These are phyloP conservation scores for Crenichthys baileyi DNA, from an alignment of 2,797 vertebrate genomes.

Conservation along the genomic window DNA sequence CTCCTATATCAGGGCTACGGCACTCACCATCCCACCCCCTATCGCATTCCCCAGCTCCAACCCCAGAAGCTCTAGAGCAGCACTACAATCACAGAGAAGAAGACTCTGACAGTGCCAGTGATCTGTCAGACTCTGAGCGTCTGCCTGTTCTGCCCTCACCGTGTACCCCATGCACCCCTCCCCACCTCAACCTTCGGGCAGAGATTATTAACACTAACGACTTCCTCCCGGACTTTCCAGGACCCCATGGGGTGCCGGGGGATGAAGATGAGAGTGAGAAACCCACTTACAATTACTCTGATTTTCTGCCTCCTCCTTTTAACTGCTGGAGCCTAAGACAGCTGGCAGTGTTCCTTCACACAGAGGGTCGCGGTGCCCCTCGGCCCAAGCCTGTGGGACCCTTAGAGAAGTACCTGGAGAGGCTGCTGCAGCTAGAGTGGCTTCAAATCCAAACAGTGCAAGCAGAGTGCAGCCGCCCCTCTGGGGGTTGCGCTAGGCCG, in stretches of 20 bases:
- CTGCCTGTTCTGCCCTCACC: slow-evolving; percentile 89
- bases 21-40: slow-evolving; percentile 66
- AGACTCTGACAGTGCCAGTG: slow-evolving; percentile 93
- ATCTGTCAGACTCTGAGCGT: slow-evolving; percentile 95
- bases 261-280: slow-evolving; percentile 66
- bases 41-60: slow-evolving; percentile 63
- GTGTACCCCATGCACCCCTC: slow-evolving; percentile 90
- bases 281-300: slow-evolving; percentile 83
- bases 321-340: slow-evolving; percentile 92
- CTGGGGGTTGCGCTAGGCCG: slow-evolving; percentile 54
- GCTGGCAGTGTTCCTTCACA: slow-evolving; percentile 85
- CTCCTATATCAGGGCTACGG: slow-evolving; percentile 76
- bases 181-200: slow-evolving; percentile 91
- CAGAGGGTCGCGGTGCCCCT: slow-evolving; percentile 81
- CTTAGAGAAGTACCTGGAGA: slow-evolving; percentile 88
- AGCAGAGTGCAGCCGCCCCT: slow-evolving; percentile 81
- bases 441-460: slow-evolving; percentile 91
- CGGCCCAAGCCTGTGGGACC: slow-evolving; percentile 81
- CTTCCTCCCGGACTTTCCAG: slow-evolving; percentile 80
- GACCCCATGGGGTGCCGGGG: slow-evolving; percentile 55
- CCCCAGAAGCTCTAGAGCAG: slow-evolving; percentile 74
- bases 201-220: slow-evolving; percentile 88
- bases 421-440: slow-evolving; percentile 92
- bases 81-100: slow-evolving; percentile 83
- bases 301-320: slow-evolving; percentile 93